Base-by-base conservation (phyloP, 1,140 invertebrate genomes). In the Maconellicoccus hirsutus region DNA sequence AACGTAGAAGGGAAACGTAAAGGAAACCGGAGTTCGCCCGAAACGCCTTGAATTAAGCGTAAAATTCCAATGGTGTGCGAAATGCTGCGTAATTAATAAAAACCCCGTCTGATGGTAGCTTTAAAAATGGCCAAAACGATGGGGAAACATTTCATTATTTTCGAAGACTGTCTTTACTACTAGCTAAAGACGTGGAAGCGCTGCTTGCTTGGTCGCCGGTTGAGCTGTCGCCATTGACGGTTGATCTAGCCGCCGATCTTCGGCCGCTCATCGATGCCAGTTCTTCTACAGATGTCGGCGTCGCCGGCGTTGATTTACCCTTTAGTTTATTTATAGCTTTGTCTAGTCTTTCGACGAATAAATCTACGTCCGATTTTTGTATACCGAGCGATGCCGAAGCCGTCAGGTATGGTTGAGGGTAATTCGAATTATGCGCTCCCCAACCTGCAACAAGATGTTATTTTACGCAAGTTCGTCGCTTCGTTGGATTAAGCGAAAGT, bases 341-440 rank as follows among this genome's bases (percentile, higher is more conserved):
- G 73, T 86, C 83, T 39, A 90, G 78, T 75, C 85, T 80, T 72
- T 84, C 82, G 29, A 88, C 79, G 79, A 90, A 89, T 23, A 80
- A 75, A 75, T 89, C 86, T 19, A 89, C 82, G 73, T 90, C 89
- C 2, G 79, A 76, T 75, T 82, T 82, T 42, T 83, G 83, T 81
- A 89, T 87, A n/a, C 89, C 88, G 70, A 90, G 80, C 22, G 86
- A 82, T 16, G 87, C 87, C 21, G 88, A 87, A 61, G 86, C 87
- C 21, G 88, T 90, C 59, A 90, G 79, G 76, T 90, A 90, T 21
- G 85, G 80, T 70, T 80, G 79, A 26, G 84, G 83, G 76, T 87
- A 87, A 74, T 81, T 82, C 75, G 84, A 82, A 73, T 81, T 82
- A 78, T 89, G 88, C 23, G 86, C 83, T 61, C 88, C 88, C 86